Evolutionary conservation across 1,140 invertebrate species (phyloP), one percentile per base, ranked within the genome.

Genomic region (Cydia amplana): DNA sequence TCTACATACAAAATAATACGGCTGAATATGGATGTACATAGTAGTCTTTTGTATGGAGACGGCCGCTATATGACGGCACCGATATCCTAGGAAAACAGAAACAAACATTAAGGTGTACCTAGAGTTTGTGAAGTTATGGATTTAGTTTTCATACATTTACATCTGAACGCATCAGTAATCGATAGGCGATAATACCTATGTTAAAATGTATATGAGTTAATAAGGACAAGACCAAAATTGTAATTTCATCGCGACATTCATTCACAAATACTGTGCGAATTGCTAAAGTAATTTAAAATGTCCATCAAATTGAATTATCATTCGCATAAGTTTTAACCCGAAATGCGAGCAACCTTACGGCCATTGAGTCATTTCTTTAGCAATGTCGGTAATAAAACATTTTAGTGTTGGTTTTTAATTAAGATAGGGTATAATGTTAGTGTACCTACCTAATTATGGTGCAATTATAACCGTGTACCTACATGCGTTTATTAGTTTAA

Each of bases 261-360:
- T 55, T 46, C n/a, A 49, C 40, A 55, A 70, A 7, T 65, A 76
- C 78, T 79, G 77, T 72, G 77, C 63, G 77, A 82, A 51, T 51
- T 51, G 46, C 16, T n/a, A 60, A 51, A 51, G 16, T 51, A 51
- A 51, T 51, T 51, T n/a, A 60, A 60, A 60, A 60, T 60, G 51
- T 60, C 51, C 51, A 60, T 60, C 18, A 60, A 60, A 5, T 60
- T 20, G 18, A 60, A 60, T 60, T 60, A 60, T 18, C 18, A 60
- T 60, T 60, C 18, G 18, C n/a, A 60, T 60, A 55, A 55, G 18
- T 60, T 60, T 18, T 20, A 60, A 60, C 9, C 0, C 51, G 18
- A 60, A 60, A 60, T 60, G n/a, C 51, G 51, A 60, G 51, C 51
- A 60, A 60, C n/a, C 18, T 9, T 20, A 55, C 18, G 7, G 51